Conservation (phyloP, 2,888 invertebrate genomes). For the Oligia fasciuncula region DNA sequence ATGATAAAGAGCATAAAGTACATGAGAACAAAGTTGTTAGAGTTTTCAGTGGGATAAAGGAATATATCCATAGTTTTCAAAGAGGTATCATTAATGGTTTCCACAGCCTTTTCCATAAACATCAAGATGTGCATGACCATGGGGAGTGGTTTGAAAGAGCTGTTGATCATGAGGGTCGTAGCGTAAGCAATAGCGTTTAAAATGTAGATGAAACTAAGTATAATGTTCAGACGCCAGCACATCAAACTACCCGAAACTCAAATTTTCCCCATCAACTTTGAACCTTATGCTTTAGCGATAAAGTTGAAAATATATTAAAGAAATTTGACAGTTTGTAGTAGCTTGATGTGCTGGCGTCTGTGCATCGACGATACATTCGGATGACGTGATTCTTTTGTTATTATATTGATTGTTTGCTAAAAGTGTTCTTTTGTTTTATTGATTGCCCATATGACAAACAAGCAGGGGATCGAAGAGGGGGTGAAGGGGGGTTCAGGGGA, state of each 20-base stretch:
- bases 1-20: conserved; percentile 41
- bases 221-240: background rate
- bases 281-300: too few relatives aligned
- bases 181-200: background rate
- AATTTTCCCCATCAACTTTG: too few relatives aligned
- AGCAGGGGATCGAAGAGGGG: too few relatives aligned
- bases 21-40: conserved; percentile 55
- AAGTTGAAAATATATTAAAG: too few relatives aligned
- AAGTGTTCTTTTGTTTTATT: background rate
- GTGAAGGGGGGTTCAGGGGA: too few relatives aligned
- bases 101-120: conserved; percentile 68
- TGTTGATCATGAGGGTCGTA: background rate
- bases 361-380: background rate
- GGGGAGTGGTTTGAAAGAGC: conserved; percentile 6
- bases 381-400: conserved; percentile 8
- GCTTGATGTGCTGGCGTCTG: too few relatives aligned
- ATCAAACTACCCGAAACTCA: too few relatives aligned
- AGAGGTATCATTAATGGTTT: conserved; percentile 72
- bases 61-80: conserved; percentile 70
- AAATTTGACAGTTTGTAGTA: too few relatives aligned
- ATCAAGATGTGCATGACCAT: conserved; percentile 37
- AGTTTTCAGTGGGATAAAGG: conserved; percentile 68
- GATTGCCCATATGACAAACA: too few relatives aligned
- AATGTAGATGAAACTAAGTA: conserved; percentile 6
- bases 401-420: conserved; percentile 35